Conservation (phyloP, 2,113 vertebrate species). For the Microtus montanus region DNA sequence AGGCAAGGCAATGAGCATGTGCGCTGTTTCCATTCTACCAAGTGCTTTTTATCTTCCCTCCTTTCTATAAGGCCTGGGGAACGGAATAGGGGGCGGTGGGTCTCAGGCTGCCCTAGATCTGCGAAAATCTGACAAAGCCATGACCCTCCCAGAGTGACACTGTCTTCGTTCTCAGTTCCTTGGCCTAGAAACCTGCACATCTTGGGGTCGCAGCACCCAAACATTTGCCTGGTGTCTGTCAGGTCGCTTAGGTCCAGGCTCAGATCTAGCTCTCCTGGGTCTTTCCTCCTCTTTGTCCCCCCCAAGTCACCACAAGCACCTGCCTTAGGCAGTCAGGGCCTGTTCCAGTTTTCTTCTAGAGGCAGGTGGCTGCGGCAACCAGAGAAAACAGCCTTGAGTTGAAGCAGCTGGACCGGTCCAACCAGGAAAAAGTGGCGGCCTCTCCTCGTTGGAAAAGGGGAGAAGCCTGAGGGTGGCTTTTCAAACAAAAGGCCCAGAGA, state of each 20-base stretch:
- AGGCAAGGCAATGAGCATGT: rapidly evolving
- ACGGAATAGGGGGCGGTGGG: neutral
- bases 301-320: neutral
- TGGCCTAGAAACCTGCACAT: neutral
- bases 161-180: neutral
- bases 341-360: conserved; percentile 18
- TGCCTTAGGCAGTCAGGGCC: conserved; percentile 3
- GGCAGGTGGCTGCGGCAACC: neutral
- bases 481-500: conserved; percentile 31
- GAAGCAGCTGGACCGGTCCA: conserved; percentile 34
- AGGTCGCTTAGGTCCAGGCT: neutral
- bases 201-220: neutral
- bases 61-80: neutral
- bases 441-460: neutral
- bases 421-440: conserved; percentile 5
- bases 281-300: too few relatives aligned
- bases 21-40: neutral
- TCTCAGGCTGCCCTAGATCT: neutral
- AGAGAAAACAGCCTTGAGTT: conserved; percentile 20
- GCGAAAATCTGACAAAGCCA: neutral
- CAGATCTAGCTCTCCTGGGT: neutral
- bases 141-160: neutral
- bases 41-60: neutral
- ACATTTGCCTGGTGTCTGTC: neutral
- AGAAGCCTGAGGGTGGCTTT: neutral